Base-by-base conservation (phyloP, 2,113 vertebrate species). In the Pelodiscus sinensis region DNA sequence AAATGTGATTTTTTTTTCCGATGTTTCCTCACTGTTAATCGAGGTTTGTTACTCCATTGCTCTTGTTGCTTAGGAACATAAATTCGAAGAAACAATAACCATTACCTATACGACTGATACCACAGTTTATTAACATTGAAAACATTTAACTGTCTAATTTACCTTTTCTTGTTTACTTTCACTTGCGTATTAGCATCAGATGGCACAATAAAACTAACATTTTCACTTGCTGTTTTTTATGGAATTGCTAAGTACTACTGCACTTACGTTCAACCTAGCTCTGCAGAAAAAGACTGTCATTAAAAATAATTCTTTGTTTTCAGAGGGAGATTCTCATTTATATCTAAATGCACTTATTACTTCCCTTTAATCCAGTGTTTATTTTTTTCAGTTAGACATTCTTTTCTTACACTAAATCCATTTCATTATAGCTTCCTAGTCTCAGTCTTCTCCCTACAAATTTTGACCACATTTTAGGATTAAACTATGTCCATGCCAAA, bases 401-500 rank as follows among this genome's bases (percentile, higher is more conserved):
- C 24, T 56, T 94, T 83, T 19, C 35, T 62, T 77, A 31, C 83
- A 27, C 85, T 87, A 95, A 86, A 68, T 5, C 51, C 29, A 81
- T 80, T 62, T 35, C 73, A 68, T 68, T 18, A 22, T 27, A 79
- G 84, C 79, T 24, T 80, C 57, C 79, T 77, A 5, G 7, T 73
- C 55, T 58, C 11, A 80, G 57, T 71, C 44, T 60, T 92, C 21
- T 82, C 51, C 85, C 85, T 44, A 55, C 31, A 68, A 84, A 89
- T 94, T 90, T 82, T 5, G 6, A 24, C 35, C 2, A 82, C 8
- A 89, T 0, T 25, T 89, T 52, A 81, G 13, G 88, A 84, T 11
- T 22, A 6, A 27, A 27, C 35, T 93, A 82, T 94, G 83, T 9
- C 87, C 50, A 79, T 75, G 52, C 19, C n/a, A 82, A 95, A 96